phyloP scores from a whole-genome alignment of 2,888 invertebrate genomes.

The Cybosia mesomella region DNA sequence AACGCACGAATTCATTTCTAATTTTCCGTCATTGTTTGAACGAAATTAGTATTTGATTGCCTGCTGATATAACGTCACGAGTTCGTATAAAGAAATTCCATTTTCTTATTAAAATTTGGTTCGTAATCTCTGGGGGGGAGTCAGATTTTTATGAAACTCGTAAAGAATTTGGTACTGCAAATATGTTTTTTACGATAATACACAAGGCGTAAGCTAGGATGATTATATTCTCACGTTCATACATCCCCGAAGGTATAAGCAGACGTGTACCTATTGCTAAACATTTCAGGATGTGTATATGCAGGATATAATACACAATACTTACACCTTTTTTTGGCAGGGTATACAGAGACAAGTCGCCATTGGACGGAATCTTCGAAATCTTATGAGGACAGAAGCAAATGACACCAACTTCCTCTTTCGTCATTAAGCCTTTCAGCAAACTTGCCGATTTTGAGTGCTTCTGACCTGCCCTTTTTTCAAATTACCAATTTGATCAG shows the following conservation, averaged over 20 bases:
- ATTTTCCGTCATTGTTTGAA: conserved; percentile 77
- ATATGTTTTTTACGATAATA: neutral
- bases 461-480: too few species aligned
- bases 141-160: conserved; percentile 13
- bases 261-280: neutral
- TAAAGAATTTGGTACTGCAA: conserved; percentile 12
- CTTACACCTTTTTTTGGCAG: too few species aligned
- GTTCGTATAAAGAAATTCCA: conserved; percentile 19
- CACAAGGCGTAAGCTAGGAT: neutral
- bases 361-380: too few species aligned
- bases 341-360: too few species aligned
- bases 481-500: too few species aligned
- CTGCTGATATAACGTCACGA: conserved; percentile 40
- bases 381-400: too few species aligned
- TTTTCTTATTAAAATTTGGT: conserved; percentile 23
- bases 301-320: too few species aligned
- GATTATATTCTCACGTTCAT: neutral
- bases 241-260: neutral
- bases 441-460: too few species aligned
- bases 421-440: too few species aligned
- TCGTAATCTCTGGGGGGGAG: conserved; percentile 15
- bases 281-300: neutral
- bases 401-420: too few species aligned
- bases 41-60: conserved; percentile 78
- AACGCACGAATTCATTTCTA: conserved; percentile 77